These are phyloP conservation scores for Pseudonaja textilis DNA, from an alignment of 2,113 vertebrate species.

Conservation along the genomic window DNA sequence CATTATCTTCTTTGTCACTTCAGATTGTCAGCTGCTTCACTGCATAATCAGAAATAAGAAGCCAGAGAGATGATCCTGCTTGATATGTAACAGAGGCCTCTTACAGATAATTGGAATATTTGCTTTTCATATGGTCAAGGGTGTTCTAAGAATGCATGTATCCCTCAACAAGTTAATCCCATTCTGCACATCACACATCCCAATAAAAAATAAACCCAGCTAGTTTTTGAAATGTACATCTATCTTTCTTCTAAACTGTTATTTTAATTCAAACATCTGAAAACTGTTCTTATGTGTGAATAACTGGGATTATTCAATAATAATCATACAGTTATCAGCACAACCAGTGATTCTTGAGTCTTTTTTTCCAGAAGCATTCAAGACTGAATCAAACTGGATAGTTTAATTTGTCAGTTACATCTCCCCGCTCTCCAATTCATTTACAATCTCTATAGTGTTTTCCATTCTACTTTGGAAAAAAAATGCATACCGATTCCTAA, in stretches of 20 bases:
- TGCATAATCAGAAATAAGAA: background rate
- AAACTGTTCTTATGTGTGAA: background rate
- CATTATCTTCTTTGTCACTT: constrained; percentile 1
- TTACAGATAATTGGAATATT: background rate
- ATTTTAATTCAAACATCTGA: background rate
- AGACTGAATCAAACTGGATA: background rate
- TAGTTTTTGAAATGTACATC: constrained; percentile 19
- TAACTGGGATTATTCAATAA: background rate
- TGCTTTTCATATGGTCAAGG: background rate
- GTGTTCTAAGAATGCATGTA: background rate
- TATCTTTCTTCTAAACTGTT: background rate
- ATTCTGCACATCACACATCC: background rate
- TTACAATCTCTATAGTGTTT: background rate
- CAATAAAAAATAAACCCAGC: background rate
- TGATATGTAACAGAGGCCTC: background rate
- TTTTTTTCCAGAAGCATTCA: background rate
- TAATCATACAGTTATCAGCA: background rate
- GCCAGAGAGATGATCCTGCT: background rate
- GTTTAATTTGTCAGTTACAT: background rate
- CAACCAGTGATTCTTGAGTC: background rate
- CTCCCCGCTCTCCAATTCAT: background rate
- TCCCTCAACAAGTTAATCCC: background rate
- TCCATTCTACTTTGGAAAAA: background rate
- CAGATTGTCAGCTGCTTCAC: constrained; percentile 4
- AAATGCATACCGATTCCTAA: background rate